Percentiles rank a stretch among this genome's conserved stretches.
Evolutionary conservation across 2,888 invertebrate genomes (phyloP).

Genomic region (Gymnosoma rotundatum): DNA sequence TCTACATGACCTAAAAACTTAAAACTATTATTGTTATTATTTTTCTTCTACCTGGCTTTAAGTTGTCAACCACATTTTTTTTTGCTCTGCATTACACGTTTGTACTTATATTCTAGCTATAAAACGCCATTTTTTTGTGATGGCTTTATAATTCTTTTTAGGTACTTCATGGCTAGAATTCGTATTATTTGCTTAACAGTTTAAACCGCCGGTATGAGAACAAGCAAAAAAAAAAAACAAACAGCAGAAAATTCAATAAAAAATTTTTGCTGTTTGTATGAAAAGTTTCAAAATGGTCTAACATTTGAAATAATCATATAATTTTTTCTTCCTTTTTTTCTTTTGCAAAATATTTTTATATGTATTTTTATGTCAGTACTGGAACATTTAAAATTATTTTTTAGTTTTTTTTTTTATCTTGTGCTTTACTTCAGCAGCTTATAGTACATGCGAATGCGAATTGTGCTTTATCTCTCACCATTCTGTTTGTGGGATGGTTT

Average conservation of each 20-base stretch:
- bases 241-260: neutral
- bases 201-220: neutral
- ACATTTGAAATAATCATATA: constrained; percentile 34
- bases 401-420: constrained; percentile 6
- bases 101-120: neutral
- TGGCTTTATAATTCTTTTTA: neutral
- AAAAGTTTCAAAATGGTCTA: constrained; percentile 37
- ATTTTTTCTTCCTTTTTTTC: neutral
- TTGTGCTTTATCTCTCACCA: constrained; percentile 46
- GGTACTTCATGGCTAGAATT: constrained; percentile 6
- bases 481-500: constrained; percentile 48
- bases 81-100: neutral
- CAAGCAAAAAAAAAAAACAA: neutral
- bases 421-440: constrained; percentile 1
- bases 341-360: constrained; percentile 27
- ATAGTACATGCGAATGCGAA: constrained; percentile 17
- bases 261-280: constrained; percentile 6
- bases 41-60: neutral
- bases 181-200: neutral
- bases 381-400: constrained; percentile 17
- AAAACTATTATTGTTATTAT: neutral
- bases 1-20: neutral
- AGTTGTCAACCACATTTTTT: constrained; percentile 8
- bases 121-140: constrained; percentile 27
- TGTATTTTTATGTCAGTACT: constrained; percentile 26